Percentiles rank a stretch among this genome's conserved stretches.
These are phyloP conservation scores for Aramus guarauna DNA, from an alignment of 2,113 vertebrate species.

Conservation along the genomic window DNA sequence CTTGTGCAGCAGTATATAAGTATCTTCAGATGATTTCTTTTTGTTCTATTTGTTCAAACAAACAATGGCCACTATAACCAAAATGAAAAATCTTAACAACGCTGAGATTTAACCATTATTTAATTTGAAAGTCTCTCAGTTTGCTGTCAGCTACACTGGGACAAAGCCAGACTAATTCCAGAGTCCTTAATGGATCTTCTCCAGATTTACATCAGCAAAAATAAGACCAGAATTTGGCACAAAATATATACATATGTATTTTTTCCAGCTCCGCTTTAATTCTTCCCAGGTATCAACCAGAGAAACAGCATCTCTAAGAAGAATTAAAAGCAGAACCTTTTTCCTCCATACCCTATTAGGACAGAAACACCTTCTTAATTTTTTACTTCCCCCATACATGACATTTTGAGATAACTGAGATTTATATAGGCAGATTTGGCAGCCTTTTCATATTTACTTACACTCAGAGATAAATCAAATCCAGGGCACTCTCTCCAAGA, in stretches of 20 bases:
- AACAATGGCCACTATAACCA: constrained; percentile 8
- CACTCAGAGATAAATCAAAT: constrained; percentile 69
- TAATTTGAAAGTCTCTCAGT: constrained; percentile 17
- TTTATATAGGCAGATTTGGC: constrained; percentile 69
- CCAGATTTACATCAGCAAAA: constrained; percentile 43
- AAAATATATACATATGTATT: not conserved
- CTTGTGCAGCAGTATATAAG: not conserved
- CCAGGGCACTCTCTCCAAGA: constrained; percentile 58
- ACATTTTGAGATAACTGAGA: constrained; percentile 58
- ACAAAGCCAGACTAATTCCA: constrained; percentile 21
- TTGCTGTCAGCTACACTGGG: constrained; percentile 6
- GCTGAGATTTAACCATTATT: not conserved
- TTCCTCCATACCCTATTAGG: constrained; percentile 40
- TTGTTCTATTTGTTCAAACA: constrained; percentile 23
- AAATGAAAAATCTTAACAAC: constrained; percentile 6
- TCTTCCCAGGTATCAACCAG: constrained; percentile 31
- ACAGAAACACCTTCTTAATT: constrained; percentile 60
- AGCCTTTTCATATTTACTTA: constrained; percentile 72
- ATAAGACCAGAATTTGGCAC: constrained; percentile 12
- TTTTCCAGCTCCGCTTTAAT: constrained; percentile 21
- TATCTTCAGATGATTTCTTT: constrained; percentile 24
- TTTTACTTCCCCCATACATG: constrained; percentile 48
- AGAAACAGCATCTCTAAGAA: constrained; percentile 1
- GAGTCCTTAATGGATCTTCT: constrained; percentile 23
- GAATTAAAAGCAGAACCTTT: constrained; percentile 37